Conservation (phyloP, 2,113 vertebrate genomes). For the Halcyon senegalensis region DNA sequence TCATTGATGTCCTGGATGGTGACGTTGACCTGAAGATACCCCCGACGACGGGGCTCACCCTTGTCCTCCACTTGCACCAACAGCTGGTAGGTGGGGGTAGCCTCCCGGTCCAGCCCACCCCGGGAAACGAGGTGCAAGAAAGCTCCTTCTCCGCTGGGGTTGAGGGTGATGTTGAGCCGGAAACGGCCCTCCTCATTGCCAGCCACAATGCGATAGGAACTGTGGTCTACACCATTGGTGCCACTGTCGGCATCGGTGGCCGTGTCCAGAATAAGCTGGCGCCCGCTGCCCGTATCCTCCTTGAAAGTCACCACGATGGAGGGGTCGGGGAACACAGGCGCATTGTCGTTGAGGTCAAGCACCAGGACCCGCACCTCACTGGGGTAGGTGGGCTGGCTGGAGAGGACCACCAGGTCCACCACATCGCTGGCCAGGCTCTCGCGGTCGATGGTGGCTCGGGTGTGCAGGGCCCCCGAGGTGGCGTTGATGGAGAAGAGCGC, state of each 20-base stretch:
- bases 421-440: constrained; percentile 89
- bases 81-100: constrained; percentile 88
- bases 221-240: constrained; percentile 93
- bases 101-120: constrained; percentile 92
- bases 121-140: constrained; percentile 95
- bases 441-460: constrained; percentile 90
- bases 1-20: constrained; percentile 96
- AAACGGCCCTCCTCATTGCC: constrained; percentile 93
- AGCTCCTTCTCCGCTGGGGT: constrained; percentile 96
- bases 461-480: constrained; percentile 89
- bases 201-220: constrained; percentile 90
- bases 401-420: constrained; percentile 95
- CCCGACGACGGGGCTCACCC: constrained; percentile 88
- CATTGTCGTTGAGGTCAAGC: constrained; percentile 95
- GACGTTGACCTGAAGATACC: constrained; percentile 96
- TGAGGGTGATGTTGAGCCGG: constrained; percentile 93
- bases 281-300: constrained; percentile 94
- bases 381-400: constrained; percentile 96
- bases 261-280: constrained; percentile 96
- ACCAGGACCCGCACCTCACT: constrained; percentile 95
- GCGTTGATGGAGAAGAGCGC: constrained; percentile 92
- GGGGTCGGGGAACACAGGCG: constrained; percentile 92
- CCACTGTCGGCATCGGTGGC: constrained; percentile 94
- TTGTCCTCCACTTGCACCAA: constrained; percentile 95
- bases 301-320: constrained; percentile 94